Conservation (phyloP, 2,113 vertebrate species). For the Amblyornis subalaris region DNA sequence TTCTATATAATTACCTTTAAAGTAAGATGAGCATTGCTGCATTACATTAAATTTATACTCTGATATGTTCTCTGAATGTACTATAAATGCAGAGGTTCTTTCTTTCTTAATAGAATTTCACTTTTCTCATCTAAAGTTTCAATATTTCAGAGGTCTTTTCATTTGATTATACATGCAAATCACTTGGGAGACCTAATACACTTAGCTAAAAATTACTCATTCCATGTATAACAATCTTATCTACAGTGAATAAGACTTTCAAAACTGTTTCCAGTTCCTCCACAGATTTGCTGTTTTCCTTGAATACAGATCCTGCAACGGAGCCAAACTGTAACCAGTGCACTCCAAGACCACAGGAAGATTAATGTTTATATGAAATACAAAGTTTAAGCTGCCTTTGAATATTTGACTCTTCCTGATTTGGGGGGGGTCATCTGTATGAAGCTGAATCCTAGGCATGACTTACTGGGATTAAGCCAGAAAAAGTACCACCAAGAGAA, state of each 20-base stretch:
- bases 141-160: constrained; percentile 59
- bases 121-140: constrained; percentile 58
- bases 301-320: not conserved
- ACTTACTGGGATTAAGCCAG: not conserved
- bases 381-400: not conserved
- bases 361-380: not conserved
- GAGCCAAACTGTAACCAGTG: not conserved
- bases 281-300: not conserved
- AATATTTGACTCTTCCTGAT: not conserved
- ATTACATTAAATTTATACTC: constrained; percentile 58
- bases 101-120: constrained; percentile 64
- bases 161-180: constrained; percentile 65
- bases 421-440: not conserved
- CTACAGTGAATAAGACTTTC: constrained; percentile 35
- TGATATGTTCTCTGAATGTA: constrained; percentile 42
- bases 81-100: constrained; percentile 60
- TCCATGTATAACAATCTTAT: constrained; percentile 39
- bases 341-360: not conserved
- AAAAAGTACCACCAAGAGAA: not conserved
- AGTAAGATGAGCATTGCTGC: constrained; percentile 65
- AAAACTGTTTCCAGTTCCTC: not conserved
- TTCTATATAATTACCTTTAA: constrained; percentile 68
- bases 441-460: not conserved
- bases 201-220: constrained; percentile 63
- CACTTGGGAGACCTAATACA: constrained; percentile 54